Conservation (phyloP, 2,113 vertebrate genomes). For the Cheirogaleus medius region DNA sequence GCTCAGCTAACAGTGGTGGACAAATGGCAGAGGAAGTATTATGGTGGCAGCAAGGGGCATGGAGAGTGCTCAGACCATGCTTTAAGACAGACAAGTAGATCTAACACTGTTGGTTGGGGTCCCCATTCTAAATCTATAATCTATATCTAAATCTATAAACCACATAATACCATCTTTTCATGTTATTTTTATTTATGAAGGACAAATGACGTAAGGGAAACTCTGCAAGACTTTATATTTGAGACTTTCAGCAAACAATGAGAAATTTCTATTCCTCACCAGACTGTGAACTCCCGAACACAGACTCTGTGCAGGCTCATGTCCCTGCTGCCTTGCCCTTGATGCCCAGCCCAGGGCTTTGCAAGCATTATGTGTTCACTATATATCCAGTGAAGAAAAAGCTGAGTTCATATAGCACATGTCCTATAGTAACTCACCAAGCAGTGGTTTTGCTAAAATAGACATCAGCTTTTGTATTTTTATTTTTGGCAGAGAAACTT, state of each 20-base stretch:
- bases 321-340: accelerated
- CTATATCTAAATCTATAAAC: background rate
- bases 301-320: too few species aligned
- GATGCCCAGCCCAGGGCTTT: background rate
- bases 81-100: background rate
- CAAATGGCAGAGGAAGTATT: background rate
- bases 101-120: background rate
- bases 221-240: background rate
- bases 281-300: background rate
- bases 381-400: background rate
- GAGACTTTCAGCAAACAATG: background rate
- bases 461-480: background rate
- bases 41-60: background rate
- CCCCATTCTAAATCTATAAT: background rate
- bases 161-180: background rate
- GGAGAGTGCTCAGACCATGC: accelerated
- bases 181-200: background rate
- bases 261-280: background rate
- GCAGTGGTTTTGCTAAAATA: background rate
- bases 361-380: background rate
- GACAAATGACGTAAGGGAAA: background rate
- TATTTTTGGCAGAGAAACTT: background rate
- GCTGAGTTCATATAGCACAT: background rate
- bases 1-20: background rate
- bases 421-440: background rate